phyloP scores from a whole-genome alignment of 1,140 invertebrate species.

The Mizuhopecten yessoensis region DNA sequence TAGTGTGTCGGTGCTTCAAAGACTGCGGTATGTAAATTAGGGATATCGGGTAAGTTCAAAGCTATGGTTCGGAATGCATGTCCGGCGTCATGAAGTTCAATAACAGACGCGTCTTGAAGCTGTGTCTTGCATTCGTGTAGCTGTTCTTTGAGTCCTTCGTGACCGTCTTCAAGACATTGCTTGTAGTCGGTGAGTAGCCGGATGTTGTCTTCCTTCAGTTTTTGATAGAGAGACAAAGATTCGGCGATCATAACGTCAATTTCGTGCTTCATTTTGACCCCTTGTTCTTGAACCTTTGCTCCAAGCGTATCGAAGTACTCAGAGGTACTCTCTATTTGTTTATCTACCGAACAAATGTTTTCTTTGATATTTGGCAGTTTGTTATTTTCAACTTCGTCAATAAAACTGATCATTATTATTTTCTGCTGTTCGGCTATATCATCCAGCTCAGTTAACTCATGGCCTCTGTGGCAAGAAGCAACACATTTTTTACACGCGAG shows the following conservation, averaged over 20 bases:
- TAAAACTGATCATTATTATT: neutral
- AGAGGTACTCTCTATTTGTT: neutral
- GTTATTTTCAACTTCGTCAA: neutral
- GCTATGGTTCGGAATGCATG: neutral
- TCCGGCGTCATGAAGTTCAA: neutral
- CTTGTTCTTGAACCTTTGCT: neutral
- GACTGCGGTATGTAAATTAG: neutral
- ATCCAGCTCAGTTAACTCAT: neutral
- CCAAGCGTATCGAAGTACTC: neutral
- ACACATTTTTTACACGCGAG: neutral
- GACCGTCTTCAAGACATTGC: neutral
- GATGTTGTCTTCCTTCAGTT: neutral
- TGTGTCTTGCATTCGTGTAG: constrained; percentile 11
- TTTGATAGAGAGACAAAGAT: neutral
- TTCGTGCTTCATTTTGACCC: neutral
- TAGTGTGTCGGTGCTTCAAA: neutral
- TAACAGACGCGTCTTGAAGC: neutral
- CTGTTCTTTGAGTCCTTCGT: neutral
- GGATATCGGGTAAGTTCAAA: neutral
- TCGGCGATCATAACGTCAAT: neutral
- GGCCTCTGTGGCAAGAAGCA: neutral
- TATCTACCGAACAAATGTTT: neutral
- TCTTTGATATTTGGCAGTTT: neutral
- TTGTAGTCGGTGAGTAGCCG: neutral
- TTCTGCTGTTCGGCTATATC: neutral